Conservation (phyloP, 1,140 invertebrate species). For the Tetramorium alpestre region DNA sequence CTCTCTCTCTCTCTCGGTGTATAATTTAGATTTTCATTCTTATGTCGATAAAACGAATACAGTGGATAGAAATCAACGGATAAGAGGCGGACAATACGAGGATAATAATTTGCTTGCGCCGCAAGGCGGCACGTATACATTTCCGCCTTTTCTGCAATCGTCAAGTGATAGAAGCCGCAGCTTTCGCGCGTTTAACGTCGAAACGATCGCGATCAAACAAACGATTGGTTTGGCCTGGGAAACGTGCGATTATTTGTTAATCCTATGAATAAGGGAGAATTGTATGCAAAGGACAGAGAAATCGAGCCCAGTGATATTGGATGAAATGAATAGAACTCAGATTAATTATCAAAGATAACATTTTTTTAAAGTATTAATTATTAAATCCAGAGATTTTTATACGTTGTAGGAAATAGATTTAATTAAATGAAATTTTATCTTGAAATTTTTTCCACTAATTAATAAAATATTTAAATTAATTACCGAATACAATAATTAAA, state of each 20-base stretch:
- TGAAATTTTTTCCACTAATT: background rate
- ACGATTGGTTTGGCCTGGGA: constrained; percentile 21
- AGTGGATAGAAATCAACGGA: background rate
- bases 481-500: background rate
- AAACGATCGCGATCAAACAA: constrained; percentile 63
- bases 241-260: background rate
- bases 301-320: background rate
- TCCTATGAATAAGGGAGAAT: background rate
- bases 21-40: constrained; percentile 34
- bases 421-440: background rate
- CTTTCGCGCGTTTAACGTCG: constrained; percentile 70
- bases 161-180: background rate
- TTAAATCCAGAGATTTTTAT: background rate
- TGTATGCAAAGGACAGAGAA: background rate
- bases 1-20: background rate
- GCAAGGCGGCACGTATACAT: constrained; percentile 43
- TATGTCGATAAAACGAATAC: background rate
- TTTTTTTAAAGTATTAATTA: background rate
- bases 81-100: constrained; percentile 63
- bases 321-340: background rate
- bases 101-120: constrained; percentile 63
- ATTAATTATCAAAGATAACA: background rate
- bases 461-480: background rate
- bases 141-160: constrained; percentile 39
- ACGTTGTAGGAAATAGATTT: background rate